Base-by-base conservation (phyloP, 2,888 invertebrate genomes). In the Orthosia incerta region DNA sequence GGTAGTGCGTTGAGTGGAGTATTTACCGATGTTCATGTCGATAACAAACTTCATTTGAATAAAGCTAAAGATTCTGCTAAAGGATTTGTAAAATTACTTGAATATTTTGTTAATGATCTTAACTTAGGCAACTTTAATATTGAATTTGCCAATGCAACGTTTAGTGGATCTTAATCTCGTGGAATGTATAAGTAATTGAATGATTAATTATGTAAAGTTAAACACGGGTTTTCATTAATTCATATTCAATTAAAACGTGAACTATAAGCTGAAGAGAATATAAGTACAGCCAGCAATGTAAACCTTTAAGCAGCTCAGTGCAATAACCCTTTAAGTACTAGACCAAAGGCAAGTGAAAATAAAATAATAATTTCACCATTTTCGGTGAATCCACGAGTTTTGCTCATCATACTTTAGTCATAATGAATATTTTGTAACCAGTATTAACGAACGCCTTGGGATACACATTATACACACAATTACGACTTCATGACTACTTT, bases 401-500 rank as follows among this genome's bases (percentile, higher is more conserved):
- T 53, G 39, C 23, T 11, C 20, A 57, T 63, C 13, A 18, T 76
- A 48, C 57, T 57, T 18, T n/a, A 18, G 12, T 51, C 20, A 50
- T 63, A 57, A 86, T 79, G 57, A 76, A 82, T 76, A 79, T 76
- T 74, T 57, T 73, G 46, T 71, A 79, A 78, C 46, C 53, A 31
- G 26, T 59, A 71, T 72, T 65, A 76, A 59, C 26, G n/a, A 66
- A 62, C 31, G 48, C 20, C 39, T 56, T 53, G 46, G 39, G 20
- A 31, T 63, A 63, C 45, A 74, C 46, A 72, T 46, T 74, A 68
- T 53, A 20, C 15, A 55, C 45, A 64, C 46, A 4, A 9, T 39
- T 39, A 39, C 1, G 1, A 39, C 39, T 1, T 39, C 39, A 39
- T 39, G 39, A 9, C 39, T 39, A 39, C 9, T 39, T 39, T 39